Conservation (phyloP, 2,113 vertebrate species). For the Neodontobutis hainanensis region DNA sequence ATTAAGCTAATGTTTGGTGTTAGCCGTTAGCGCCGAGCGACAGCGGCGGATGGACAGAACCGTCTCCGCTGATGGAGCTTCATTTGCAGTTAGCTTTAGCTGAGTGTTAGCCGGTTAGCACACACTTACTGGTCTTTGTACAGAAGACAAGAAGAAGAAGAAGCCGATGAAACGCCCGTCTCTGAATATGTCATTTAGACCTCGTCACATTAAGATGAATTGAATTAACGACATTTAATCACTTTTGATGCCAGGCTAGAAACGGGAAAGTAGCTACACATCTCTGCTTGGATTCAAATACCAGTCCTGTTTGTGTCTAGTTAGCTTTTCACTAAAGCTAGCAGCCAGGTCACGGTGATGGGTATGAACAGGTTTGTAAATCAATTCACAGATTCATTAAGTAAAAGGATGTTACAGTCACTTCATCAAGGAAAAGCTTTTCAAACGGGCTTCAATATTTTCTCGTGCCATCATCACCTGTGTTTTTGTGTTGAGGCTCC, state of each 20-base stretch:
- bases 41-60: constrained; percentile 50
- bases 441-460: background rate
- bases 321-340: constrained; percentile 46
- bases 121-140: constrained; percentile 11
- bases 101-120: constrained; percentile 47
- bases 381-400: background rate
- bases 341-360: constrained; percentile 23
- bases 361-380: constrained; percentile 11
- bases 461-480: background rate
- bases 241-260: background rate
- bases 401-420: background rate
- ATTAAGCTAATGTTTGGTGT: constrained; percentile 36
- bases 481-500: background rate
- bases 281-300: constrained; percentile 10
- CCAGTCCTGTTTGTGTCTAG: constrained; percentile 13
- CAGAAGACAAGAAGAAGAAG: background rate
- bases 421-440: too few relatives aligned
- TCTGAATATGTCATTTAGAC: background rate
- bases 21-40: constrained; percentile 49
- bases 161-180: background rate
- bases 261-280: too few relatives aligned
- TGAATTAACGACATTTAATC: constrained; percentile 3
- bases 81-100: constrained; percentile 46
- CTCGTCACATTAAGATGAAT: background rate
- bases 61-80: constrained; percentile 39